Evolutionary conservation across 2,797 vertebrate species (phyloP).

Genomic region (Hydrophis major): DNA sequence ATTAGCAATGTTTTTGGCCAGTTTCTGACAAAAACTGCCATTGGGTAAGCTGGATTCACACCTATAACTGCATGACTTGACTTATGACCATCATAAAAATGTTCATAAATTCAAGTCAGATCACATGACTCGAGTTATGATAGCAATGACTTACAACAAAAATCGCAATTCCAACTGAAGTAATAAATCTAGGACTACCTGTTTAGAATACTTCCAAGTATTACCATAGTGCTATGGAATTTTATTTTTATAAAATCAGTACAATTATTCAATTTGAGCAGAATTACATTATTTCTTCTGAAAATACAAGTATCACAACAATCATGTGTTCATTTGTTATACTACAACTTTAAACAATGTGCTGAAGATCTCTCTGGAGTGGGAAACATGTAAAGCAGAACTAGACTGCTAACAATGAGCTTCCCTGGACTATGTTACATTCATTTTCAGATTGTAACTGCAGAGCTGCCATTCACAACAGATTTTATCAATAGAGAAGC

Average conservation of each 20-base stretch:
- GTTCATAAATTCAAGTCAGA: not conserved
- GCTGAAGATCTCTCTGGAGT: not conserved
- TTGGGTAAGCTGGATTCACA: too few species aligned
- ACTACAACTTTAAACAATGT: not conserved
- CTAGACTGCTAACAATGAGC: not conserved
- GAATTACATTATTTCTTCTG: not conserved
- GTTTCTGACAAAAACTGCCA: too few species aligned
- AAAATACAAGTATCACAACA: not conserved
- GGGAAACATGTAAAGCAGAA: not conserved
- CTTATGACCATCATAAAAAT: not conserved
- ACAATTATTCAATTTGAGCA: not conserved
- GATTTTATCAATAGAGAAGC: not conserved
- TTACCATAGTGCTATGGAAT: not conserved
- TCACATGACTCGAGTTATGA: not conserved
- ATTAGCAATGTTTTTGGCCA: not conserved
- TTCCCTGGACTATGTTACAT: not conserved
- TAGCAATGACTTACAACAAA: not conserved
- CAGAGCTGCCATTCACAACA: not conserved
- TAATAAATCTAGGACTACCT: not conserved
- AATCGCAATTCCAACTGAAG: not conserved
- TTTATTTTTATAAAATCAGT: not conserved
- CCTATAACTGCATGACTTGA: not conserved
- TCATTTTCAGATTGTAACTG: not conserved
- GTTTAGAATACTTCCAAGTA: not conserved
- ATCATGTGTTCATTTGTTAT: not conserved